These are phyloP conservation scores for Corythoichthys intestinalis DNA, from an alignment of 2,113 vertebrate genomes.

Conservation along the genomic window DNA sequence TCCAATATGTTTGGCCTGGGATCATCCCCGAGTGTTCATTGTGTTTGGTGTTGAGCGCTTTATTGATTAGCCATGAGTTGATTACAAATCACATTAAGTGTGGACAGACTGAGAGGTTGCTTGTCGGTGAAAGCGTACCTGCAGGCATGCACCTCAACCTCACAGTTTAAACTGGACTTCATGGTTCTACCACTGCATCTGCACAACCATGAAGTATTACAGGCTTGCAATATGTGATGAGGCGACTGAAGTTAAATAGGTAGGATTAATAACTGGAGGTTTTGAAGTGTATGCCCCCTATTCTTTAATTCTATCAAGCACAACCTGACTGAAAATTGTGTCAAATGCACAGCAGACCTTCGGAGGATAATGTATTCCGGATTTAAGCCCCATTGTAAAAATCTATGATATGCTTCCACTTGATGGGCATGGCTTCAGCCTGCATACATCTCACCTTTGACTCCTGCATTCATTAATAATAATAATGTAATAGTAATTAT, in stretches of 20 bases:
- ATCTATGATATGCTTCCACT: conserved; percentile 46
- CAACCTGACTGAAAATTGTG: conserved; percentile 50
- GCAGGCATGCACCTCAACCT: conserved; percentile 20
- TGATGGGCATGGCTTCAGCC: conserved; percentile 43
- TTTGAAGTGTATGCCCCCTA: conserved; percentile 21
- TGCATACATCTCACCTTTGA: conserved; percentile 22
- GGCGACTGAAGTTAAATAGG: conserved; percentile 27
- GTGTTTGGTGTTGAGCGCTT: conserved; percentile 63
- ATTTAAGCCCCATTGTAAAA: conserved; percentile 56
- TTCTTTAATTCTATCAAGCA: conserved; percentile 42
- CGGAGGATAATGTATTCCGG: conserved; percentile 53
- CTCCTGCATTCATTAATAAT: conserved; percentile 20
- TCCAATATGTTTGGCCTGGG: conserved; percentile 63
- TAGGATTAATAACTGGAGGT: conserved; percentile 38
- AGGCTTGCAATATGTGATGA: conserved; percentile 32
- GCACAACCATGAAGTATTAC: conserved; percentile 51
- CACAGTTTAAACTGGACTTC: conserved; percentile 25
- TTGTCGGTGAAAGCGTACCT: conserved; percentile 18
- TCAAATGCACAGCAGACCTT: conserved; percentile 52
- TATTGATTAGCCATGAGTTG: conserved; percentile 73
- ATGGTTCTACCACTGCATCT: conserved; percentile 8
- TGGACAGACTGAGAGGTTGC: conserved; percentile 29
- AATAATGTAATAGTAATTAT: conserved; percentile 8
- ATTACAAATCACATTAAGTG: conserved; percentile 63
- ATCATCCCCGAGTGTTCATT: conserved; percentile 63